Percentiles rank a stretch among this genome's conserved stretches.
Evolutionary conservation across 2,797 vertebrate species (phyloP).

Genomic region (Mastacembelus armatus): DNA sequence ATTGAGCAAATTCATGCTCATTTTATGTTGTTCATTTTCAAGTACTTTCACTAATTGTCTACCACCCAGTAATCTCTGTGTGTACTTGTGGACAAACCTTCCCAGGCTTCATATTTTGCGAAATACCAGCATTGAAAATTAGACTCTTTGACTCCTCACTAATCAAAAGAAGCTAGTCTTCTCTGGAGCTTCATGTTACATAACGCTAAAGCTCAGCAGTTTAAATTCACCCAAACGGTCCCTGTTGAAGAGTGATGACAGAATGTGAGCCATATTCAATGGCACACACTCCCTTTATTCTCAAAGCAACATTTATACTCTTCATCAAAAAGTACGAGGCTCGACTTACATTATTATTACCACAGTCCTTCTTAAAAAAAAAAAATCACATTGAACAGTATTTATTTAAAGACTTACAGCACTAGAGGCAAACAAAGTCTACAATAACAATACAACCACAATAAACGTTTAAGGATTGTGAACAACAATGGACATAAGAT

Average conservation of each 20-base stretch:
- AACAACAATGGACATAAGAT: background rate
- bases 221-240: too few relatives aligned
- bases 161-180: too few relatives aligned
- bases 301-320: background rate
- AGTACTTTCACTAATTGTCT: background rate
- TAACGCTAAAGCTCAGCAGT: too few relatives aligned
- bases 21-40: background rate
- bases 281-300: background rate
- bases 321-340: background rate
- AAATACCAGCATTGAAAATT: too few relatives aligned
- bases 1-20: background rate
- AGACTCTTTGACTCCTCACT: background rate
- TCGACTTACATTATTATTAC: too few relatives aligned
- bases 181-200: too few relatives aligned
- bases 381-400: background rate
- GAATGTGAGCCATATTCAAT: too few relatives aligned
- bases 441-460: too few relatives aligned
- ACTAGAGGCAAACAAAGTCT: background rate
- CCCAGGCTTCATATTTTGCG: background rate
- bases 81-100: background rate
- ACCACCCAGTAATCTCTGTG: background rate
- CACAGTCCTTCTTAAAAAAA: too few relatives aligned
- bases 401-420: background rate
- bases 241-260: too few relatives aligned
- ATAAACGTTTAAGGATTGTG: too few relatives aligned